Evolutionary conservation across 2,888 invertebrate species (phyloP), one percentile per base, ranked within the genome.

Genomic region (Hypselothyrea guttata): DNA sequence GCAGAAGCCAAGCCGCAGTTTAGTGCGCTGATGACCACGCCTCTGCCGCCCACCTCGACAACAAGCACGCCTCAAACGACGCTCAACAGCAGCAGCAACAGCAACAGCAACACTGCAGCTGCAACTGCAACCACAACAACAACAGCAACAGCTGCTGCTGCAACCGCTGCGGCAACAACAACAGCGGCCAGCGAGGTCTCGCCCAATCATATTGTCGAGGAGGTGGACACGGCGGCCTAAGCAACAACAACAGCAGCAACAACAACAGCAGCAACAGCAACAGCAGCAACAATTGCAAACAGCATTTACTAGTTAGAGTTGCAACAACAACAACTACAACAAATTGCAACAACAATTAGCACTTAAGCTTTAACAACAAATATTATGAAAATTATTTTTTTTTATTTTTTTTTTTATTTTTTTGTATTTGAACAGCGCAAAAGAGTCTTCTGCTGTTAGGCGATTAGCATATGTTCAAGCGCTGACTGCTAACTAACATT

Each of bases 151-250:
- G 7, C 54, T 40, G 2, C 55, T 40, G 2, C 47, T 51, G 60
- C 54, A 41, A 55, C 75, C 41, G 64, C 71, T 47, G 22, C 5
- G 22, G n/a, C n/a, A 48, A 55, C 61, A 55, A 52, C 44, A 56
- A 53, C 31, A 45, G 61, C 37, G 12, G 7, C 59, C 16, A 89
- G 79, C 74, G 87, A 90, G 71, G 89, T 89, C 8, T 86, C 89
- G 28, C 88, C 89, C 27, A 89, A 89, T 64, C 90, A 89, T 48
- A 88, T 90, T 53, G 90, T 88, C 22, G 90, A 90, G 71, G 90
- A 90, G 71, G 90, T 90, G 27, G 89, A 90, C 63, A 90, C 90
- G 30, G 89, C 89, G 28, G 90, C 90, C 71, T 90, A 87, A 89
- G 34, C 7, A 15, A n/a, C n/a, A 11, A 8, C 3, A 11, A 11